These are phyloP conservation scores for Malthinus seriepunctatus DNA, from an alignment of 2,888 invertebrate genomes.

Conservation along the genomic window DNA sequence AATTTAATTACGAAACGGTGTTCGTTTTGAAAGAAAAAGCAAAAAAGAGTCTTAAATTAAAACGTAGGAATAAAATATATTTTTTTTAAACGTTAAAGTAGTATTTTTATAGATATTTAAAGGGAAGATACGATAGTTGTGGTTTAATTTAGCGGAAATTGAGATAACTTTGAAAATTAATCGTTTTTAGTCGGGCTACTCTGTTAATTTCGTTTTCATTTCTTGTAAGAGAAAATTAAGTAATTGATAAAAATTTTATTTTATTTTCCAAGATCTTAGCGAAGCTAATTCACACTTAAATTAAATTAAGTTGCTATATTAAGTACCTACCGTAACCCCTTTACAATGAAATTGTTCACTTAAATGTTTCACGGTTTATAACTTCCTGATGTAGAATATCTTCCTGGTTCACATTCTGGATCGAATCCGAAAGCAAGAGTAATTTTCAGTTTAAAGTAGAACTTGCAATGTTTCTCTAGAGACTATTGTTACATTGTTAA, in stretches of 20 bases:
- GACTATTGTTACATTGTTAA: too few relatives aligned
- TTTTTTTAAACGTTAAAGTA: neutral
- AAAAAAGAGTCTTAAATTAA: too few relatives aligned
- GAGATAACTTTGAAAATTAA: slow-evolving; percentile 11
- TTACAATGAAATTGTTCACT: slow-evolving; percentile 4
- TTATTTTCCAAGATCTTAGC: neutral
- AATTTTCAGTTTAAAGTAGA: slow-evolving; percentile 3
- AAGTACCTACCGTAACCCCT: neutral
- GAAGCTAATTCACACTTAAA: slow-evolving; percentile 3
- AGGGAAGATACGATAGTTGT: slow-evolving; percentile 11
- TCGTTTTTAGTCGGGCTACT: neutral
- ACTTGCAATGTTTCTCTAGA: neutral
- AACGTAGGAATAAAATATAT: too few relatives aligned
- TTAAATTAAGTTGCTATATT: slow-evolving; percentile 1
- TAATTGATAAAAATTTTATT: neutral
- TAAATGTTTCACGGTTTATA: slow-evolving; percentile 3
- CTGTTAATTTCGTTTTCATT: neutral
- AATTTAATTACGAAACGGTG: too few relatives aligned
- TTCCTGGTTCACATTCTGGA: slow-evolving; percentile 3
- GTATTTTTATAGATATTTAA: slow-evolving; percentile 8
- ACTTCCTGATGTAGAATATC: slow-evolving; percentile 1
- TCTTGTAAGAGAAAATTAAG: neutral
- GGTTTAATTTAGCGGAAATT: slow-evolving; percentile 10
- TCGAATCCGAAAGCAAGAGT: neutral
- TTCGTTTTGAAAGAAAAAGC: too few relatives aligned